Percentiles rank a stretch among this genome's conserved stretches.
phyloP scores from a whole-genome alignment of 2,888 invertebrate species.

The Xestobium rufovillosum region DNA sequence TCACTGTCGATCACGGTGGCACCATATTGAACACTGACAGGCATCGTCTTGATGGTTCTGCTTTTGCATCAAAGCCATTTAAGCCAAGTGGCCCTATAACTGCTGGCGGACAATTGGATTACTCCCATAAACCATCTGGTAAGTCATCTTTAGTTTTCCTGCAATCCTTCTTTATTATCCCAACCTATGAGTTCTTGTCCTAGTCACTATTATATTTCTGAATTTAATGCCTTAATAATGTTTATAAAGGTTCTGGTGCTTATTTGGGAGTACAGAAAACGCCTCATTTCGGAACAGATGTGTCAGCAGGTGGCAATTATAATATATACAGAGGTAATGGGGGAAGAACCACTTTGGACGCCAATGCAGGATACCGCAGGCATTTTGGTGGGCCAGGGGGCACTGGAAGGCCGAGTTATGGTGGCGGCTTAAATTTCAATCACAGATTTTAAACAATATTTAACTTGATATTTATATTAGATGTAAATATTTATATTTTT shows the following conservation, averaged over 20 bases:
- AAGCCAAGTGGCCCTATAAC: conserved; percentile 19
- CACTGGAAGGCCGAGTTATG: conserved; percentile 21
- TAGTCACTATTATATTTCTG: too few species aligned
- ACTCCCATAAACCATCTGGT: conserved; percentile 22
- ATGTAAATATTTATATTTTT: too few species aligned
- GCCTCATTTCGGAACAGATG: conserved; percentile 15
- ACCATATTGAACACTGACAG: conserved; percentile 19
- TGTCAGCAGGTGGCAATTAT: conserved; percentile 14
- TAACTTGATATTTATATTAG: too few species aligned
- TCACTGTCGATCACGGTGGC: conserved; percentile 16
- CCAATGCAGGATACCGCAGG: conserved; percentile 19
- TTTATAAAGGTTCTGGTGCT: conserved; percentile 7
- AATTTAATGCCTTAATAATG: too few species aligned
- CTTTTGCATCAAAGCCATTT: conserved; percentile 17
- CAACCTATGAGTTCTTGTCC: too few species aligned
- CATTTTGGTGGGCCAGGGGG: conserved; percentile 22
- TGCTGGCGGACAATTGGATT: conserved; percentile 19
- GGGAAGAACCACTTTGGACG: conserved; percentile 16
- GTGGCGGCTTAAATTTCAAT: conserved; percentile 17
- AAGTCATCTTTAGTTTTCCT: too few species aligned
- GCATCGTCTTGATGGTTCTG: conserved; percentile 20
- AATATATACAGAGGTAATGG: conserved; percentile 10
- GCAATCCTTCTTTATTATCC: too few species aligned
- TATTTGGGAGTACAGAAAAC: conserved; percentile 12
- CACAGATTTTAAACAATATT: conserved; percentile 15